Base-by-base conservation (phyloP, 2,113 vertebrate species). In the Parotia lawesii region DNA sequence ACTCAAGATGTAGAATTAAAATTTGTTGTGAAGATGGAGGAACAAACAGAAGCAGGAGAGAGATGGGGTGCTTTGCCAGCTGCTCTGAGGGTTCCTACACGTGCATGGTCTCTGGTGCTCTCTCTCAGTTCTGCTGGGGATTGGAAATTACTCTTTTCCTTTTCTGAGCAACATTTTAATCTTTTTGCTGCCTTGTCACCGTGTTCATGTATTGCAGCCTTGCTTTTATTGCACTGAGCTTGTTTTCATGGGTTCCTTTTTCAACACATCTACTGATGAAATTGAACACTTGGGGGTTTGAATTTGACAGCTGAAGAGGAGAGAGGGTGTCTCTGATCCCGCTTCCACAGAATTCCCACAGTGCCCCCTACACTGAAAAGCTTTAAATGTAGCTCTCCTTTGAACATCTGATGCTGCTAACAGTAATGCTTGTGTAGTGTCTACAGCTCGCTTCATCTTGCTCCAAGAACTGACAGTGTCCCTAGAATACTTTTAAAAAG, bases 101-200 rank as follows among this genome's bases (percentile, higher is more conserved):
- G 3, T 1, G 3, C 28, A 2, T 13, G 31, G 21, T 76, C 8
- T 42, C 83, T 51, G 64, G 78, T 85, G 85, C 66, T 92, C 84
- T 85, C 64, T 44, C 58, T 80, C 45, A 71, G 4, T 93, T 86
- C 76, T 72, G 60, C 78, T 57, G 77, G 44, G 38, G 82, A 85
- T 37, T 74, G 85, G 28, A 94, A 95, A 90, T 93, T 47, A 40
- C 37, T 58, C 37, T 80, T 92, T 94, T 82, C 35, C 67, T 89
- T 85, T 89, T 42, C 56, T 57, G 50, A 48, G 29, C 74, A 89
- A 64, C 56, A 67, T 76, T 95, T 85, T 90, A 89, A 92, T 97
- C 87, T 79, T 61, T 21, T 57, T 47, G 53, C 85, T 91, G 44
- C 77, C 66, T 93, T 84, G 81, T 85, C 38, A 37, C 87, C 5